Conservation (phyloP, 2,797 vertebrate species). For the Distichodus sexfasciatus region DNA sequence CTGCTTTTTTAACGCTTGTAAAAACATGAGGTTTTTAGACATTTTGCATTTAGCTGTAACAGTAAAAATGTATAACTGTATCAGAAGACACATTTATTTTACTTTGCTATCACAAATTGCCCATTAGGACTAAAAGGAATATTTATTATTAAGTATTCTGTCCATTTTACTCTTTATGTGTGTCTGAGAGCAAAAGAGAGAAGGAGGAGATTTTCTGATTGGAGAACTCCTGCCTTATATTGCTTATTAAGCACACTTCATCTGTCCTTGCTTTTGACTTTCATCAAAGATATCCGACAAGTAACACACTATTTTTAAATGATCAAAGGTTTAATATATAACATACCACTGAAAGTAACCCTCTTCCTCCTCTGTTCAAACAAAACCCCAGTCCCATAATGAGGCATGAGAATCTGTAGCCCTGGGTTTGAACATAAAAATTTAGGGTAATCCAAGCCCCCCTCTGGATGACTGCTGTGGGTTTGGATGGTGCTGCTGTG, state of each 20-base stretch:
- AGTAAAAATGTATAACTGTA: too few species aligned
- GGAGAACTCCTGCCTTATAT: slow-evolving; percentile 47
- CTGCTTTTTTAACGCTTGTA: too few species aligned
- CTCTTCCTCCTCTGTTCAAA: not conserved
- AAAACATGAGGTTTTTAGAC: too few species aligned
- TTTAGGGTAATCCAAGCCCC: slow-evolving; percentile 20
- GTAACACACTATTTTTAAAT: too few species aligned
- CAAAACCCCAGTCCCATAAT: not conserved
- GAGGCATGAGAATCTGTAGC: not conserved
- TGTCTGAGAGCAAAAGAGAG: slow-evolving; percentile 31
- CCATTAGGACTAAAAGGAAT: not conserved
- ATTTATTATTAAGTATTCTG: not conserved
- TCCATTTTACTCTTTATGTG: not conserved
- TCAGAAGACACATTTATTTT: too few species aligned
- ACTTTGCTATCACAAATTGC: not conserved
- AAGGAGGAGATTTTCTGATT: not conserved
- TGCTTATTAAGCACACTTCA: slow-evolving; percentile 63
- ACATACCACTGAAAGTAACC: not conserved
- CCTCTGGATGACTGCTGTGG: slow-evolving; percentile 18
- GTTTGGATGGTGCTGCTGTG: not conserved
- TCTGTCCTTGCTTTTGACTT: slow-evolving; percentile 50
- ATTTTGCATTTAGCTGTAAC: too few species aligned
- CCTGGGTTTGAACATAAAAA: slow-evolving; percentile 11
- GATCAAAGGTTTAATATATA: too few species aligned
- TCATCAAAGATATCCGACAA: slow-evolving; percentile 50